phyloP scores from a whole-genome alignment of 2,113 vertebrate genomes.

The Regulus satrapa region DNA sequence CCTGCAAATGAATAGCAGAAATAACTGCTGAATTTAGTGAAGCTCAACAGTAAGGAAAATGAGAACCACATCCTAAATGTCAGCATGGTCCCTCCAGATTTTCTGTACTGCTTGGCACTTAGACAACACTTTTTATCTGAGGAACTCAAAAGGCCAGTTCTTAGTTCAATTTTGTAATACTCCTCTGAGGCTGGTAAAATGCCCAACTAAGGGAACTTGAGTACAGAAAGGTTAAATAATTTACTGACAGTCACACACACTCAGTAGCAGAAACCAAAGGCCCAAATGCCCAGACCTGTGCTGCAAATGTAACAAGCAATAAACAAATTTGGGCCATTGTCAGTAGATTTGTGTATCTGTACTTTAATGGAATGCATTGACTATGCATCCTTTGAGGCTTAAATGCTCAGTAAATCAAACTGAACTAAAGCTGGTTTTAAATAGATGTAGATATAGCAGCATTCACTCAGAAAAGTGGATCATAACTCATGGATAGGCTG shows the following conservation, averaged over 20 bases:
- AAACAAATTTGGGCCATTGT: conserved; percentile 10
- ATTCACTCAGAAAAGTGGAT: conserved; percentile 20
- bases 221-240: conserved; percentile 6
- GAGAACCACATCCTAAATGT: conserved; percentile 2
- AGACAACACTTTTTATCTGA: neutral
- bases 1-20: neutral
- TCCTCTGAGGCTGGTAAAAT: neutral
- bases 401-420: conserved; percentile 50
- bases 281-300: neutral
- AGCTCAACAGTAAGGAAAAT: neutral
- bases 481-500: conserved; percentile 14
- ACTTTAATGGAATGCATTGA: conserved; percentile 24
- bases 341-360: conserved; percentile 27
- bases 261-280: neutral
- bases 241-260: neutral
- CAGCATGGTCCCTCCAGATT: neutral
- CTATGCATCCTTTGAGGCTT: conserved; percentile 10
- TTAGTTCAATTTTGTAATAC: neutral
- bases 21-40: neutral
- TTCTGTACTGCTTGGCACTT: neutral
- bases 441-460: conserved; percentile 13
- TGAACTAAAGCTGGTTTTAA: conserved; percentile 22
- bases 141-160: neutral
- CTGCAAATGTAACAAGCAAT: neutral
- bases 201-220: neutral